These are phyloP conservation scores for Papilio polyxenes DNA, from an alignment of 1,140 invertebrate species.

Conservation along the genomic window DNA sequence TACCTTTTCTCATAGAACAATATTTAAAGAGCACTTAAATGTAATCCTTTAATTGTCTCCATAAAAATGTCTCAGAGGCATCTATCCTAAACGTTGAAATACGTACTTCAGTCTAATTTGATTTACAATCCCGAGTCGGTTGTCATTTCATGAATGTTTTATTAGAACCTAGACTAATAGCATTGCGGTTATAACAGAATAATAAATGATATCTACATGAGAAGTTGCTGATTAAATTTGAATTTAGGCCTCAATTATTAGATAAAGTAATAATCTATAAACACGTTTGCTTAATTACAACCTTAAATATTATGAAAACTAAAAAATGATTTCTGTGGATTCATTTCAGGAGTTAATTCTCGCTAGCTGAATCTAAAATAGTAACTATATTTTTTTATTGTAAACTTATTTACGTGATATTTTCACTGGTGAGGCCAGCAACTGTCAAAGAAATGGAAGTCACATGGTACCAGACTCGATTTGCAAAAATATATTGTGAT, in stretches of 20 bases:
- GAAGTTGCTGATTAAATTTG: conserved; percentile 9
- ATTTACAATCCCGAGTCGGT: conserved; percentile 32
- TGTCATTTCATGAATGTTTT: conserved; percentile 39
- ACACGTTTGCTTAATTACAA: background rate
- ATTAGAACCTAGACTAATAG: conserved; percentile 38
- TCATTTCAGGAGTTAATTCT: too few relatives aligned
- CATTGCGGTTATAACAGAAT: conserved; percentile 39
- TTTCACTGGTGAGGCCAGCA: too few relatives aligned
- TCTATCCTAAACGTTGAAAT: conserved; percentile 29
- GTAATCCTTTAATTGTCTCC: background rate
- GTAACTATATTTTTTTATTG: too few relatives aligned
- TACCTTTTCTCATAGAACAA: background rate
- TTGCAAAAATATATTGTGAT: too few relatives aligned
- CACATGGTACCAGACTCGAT: too few relatives aligned
- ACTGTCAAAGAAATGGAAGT: too few relatives aligned
- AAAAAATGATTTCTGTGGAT: background rate
- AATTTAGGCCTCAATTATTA: background rate
- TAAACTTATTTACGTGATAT: too few relatives aligned
- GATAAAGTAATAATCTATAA: background rate
- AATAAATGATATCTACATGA: conserved; percentile 34
- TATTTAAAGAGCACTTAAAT: background rate
- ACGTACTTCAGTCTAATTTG: conserved; percentile 36
- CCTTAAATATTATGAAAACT: background rate
- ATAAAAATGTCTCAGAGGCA: conserved; percentile 29
- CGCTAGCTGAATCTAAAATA: too few relatives aligned